These are phyloP conservation scores for Cheilosia urbana DNA, from an alignment of 2,888 invertebrate genomes.

Conservation along the genomic window DNA sequence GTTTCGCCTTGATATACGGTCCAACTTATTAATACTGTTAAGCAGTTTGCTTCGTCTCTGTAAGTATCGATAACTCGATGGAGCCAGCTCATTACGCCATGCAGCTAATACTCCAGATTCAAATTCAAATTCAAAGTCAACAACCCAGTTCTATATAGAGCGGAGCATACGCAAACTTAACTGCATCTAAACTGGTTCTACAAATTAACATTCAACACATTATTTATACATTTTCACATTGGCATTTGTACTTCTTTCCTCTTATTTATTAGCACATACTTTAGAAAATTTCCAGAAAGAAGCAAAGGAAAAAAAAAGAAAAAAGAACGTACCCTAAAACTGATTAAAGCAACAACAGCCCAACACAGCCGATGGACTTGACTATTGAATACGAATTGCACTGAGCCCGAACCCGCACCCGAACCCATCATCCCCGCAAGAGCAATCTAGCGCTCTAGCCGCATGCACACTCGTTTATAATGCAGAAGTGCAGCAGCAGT, in stretches of 20 bases:
- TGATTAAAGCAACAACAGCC: slow-evolving; percentile 32
- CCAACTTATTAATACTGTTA: too few relatives aligned
- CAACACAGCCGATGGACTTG: slow-evolving; percentile 56
- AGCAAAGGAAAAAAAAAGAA: not conserved
- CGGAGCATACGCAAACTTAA: not conserved
- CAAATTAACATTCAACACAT: slow-evolving; percentile 58
- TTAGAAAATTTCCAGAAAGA: slow-evolving; percentile 5
- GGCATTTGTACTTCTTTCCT: slow-evolving; percentile 20
- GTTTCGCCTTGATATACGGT: too few relatives aligned
- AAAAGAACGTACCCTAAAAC: slow-evolving; percentile 29
- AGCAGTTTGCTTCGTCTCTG: too few relatives aligned
- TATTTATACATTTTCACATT: slow-evolving; percentile 42
- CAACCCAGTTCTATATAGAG: too few relatives aligned
- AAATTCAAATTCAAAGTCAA: too few relatives aligned
- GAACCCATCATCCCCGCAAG: slow-evolving; percentile 17
- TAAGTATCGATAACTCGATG: too few relatives aligned
- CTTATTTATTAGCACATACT: slow-evolving; percentile 61
- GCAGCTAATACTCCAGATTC: too few relatives aligned
- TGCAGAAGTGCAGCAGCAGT: slow-evolving; percentile 42
- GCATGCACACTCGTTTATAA: slow-evolving; percentile 49
- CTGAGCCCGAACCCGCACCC: not conserved
- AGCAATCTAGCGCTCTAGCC: slow-evolving; percentile 33
- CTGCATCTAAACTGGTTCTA: slow-evolving; percentile 47
- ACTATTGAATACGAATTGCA: slow-evolving; percentile 60
- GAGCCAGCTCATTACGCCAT: too few relatives aligned